phyloP scores from a whole-genome alignment of 64 coral and sea anemone species.

The Pachyseris speciosa region DNA sequence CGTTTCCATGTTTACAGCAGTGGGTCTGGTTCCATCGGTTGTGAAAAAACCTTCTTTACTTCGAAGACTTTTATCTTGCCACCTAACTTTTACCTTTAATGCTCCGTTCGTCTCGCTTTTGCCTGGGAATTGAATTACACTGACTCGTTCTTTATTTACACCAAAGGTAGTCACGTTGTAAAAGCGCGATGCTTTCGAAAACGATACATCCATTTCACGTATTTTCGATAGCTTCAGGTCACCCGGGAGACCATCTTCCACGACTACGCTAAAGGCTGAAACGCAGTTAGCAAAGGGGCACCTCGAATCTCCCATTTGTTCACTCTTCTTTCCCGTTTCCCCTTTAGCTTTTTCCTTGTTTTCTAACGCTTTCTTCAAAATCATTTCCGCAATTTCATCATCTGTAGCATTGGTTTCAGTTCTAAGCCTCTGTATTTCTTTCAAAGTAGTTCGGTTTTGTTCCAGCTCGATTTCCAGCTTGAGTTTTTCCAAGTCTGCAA shows the following conservation, averaged over 20 bases:
- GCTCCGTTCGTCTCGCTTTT: constrained; percentile 54
- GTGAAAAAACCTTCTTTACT: constrained; percentile 78
- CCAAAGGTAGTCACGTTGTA: constrained; percentile 60
- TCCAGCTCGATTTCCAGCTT: constrained; percentile 73
- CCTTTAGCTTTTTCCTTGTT: constrained; percentile 21
- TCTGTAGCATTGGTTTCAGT: constrained; percentile 31
- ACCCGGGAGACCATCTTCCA: constrained; percentile 63
- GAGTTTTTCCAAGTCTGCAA: constrained; percentile 71
- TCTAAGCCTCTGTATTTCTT: constrained; percentile 25
- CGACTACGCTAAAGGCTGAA: constrained; percentile 43
- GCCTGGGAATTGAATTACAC: constrained; percentile 79
- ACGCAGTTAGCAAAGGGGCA: constrained; percentile 95
- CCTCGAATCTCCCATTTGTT: background rate
- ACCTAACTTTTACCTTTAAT: constrained; percentile 61
- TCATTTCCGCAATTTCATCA: background rate
- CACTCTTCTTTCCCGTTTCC: background rate
- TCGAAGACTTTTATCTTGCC: constrained; percentile 56
- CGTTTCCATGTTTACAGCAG: constrained; percentile 51
- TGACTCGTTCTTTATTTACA: constrained; percentile 57
- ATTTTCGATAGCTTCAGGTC: constrained; percentile 50
- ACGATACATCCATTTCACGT: constrained; percentile 29
- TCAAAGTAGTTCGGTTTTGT: constrained; percentile 73
- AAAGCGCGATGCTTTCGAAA: constrained; percentile 32
- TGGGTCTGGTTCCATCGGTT: constrained; percentile 57
- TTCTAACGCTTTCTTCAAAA: constrained; percentile 17